phyloP scores from a whole-genome alignment of 2,113 vertebrate species.

The Cyprinodon tularosa region DNA sequence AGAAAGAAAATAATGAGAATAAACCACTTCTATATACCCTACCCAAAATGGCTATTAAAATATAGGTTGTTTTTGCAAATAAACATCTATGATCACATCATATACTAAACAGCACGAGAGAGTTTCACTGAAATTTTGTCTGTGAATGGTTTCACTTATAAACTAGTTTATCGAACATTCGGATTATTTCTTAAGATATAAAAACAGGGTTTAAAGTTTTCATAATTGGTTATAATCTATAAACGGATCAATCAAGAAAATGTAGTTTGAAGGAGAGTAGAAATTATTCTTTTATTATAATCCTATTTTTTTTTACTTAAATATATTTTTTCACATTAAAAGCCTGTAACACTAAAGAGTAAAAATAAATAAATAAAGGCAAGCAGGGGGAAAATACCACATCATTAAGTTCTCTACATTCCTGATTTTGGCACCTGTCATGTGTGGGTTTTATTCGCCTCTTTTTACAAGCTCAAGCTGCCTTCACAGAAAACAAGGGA shows the following conservation, averaged over 20 bases:
- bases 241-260: not conserved
- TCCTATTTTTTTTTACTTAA: not conserved
- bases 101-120: not conserved
- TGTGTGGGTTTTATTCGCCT: conserved; percentile 52
- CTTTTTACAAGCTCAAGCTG: conserved; percentile 61
- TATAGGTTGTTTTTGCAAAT: too few species aligned
- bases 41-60: too few species aligned
- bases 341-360: not conserved
- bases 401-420: conserved; percentile 58
- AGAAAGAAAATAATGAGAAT: too few species aligned
- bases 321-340: not conserved
- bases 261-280: not conserved
- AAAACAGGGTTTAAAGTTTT: not conserved
- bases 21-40: too few species aligned
- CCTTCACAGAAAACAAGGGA: conserved; percentile 58
- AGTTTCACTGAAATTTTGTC: not conserved
- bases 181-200: not conserved
- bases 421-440: conserved; percentile 77
- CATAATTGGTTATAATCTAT: not conserved
- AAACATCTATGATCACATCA: too few species aligned
- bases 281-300: not conserved
- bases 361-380: conserved; percentile 14
- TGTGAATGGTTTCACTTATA: not conserved
- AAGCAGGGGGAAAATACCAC: conserved; percentile 39
- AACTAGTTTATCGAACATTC: not conserved